Conservation (phyloP, 2,797 vertebrate genomes). For the Chromis chromis region DNA sequence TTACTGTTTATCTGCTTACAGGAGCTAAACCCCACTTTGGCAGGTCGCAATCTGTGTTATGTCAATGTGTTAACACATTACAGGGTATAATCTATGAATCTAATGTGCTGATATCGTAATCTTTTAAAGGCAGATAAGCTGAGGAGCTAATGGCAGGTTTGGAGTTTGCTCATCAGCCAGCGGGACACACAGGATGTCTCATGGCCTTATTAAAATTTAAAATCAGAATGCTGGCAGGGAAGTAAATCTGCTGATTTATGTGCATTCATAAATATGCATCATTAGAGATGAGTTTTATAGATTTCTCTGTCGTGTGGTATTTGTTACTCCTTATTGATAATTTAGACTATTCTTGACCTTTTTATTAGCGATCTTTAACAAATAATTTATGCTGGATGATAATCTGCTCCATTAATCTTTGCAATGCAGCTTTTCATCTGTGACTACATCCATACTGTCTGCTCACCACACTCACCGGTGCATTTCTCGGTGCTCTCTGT, state of each 20-base stretch:
- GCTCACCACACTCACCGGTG: constrained; percentile 19
- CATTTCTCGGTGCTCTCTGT: constrained; percentile 66
- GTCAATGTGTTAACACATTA: constrained; percentile 38
- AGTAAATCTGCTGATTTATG: constrained; percentile 36
- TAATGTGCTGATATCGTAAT: constrained; percentile 64
- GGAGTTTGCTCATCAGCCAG: constrained; percentile 39
- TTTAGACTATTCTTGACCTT: background rate
- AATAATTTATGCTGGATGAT: background rate
- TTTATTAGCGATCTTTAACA: constrained; percentile 15
- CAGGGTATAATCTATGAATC: constrained; percentile 58
- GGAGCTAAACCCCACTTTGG: constrained; percentile 37
- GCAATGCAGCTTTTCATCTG: constrained; percentile 34
- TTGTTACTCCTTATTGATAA: constrained; percentile 3
- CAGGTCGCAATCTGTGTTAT: constrained; percentile 46
- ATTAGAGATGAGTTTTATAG: constrained; percentile 8
- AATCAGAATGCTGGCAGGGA: constrained; percentile 32
- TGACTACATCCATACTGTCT: constrained; percentile 42
- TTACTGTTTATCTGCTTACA: constrained; percentile 53
- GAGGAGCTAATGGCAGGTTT: constrained; percentile 51
- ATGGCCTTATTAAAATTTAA: constrained; percentile 50
- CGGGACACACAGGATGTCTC: constrained; percentile 33
- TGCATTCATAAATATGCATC: constrained; percentile 10
- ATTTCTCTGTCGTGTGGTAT: background rate
- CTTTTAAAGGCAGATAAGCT: constrained; percentile 66
- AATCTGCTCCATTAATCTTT: constrained; percentile 6